Evolutionary conservation across 2,797 vertebrate genomes (phyloP).

Genomic region (Macroramphosus scolopax): DNA sequence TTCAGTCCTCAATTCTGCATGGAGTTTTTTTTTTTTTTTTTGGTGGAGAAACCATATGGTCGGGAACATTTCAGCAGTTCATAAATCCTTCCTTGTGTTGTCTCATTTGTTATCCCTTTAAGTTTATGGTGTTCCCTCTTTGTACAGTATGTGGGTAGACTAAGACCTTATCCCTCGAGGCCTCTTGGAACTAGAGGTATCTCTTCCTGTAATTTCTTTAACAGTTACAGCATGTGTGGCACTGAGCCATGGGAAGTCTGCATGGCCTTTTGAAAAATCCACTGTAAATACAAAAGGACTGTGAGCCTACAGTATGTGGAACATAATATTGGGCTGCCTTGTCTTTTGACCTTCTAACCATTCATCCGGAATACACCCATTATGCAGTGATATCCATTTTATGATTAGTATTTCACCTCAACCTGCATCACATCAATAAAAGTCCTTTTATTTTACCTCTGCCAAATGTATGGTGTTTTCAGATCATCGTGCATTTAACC

Average conservation of each 20-base stretch:
- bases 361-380: conserved; percentile 23
- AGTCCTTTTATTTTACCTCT: conserved; percentile 1
- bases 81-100: conserved; percentile 68
- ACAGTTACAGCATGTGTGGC: conserved; percentile 62
- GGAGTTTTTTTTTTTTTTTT: conserved; percentile 20
- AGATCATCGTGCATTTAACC: conserved; percentile 14
- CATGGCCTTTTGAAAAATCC: conserved; percentile 31
- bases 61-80: conserved; percentile 64
- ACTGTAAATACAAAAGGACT: conserved; percentile 29
- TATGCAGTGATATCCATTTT: conserved; percentile 12
- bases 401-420: conserved; percentile 27
- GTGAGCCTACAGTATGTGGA: conserved; percentile 1
- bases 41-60: conserved; percentile 38
- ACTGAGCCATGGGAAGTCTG: conserved; percentile 40
- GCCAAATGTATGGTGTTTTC: conserved; percentile 21
- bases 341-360: conserved; percentile 43
- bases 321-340: conserved; percentile 30
- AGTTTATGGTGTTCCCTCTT: conserved; percentile 46
- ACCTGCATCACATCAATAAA: conserved; percentile 36
- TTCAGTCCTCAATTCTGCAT: conserved; percentile 51
- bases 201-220: conserved; percentile 40
- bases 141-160: conserved; percentile 45
- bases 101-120: conserved; percentile 69
- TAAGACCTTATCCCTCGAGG: conserved; percentile 46
- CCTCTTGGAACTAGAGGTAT: conserved; percentile 43